Evolutionary conservation across 2,797 vertebrate species (phyloP).

Genomic region (Clarias laeviceps): DNA sequence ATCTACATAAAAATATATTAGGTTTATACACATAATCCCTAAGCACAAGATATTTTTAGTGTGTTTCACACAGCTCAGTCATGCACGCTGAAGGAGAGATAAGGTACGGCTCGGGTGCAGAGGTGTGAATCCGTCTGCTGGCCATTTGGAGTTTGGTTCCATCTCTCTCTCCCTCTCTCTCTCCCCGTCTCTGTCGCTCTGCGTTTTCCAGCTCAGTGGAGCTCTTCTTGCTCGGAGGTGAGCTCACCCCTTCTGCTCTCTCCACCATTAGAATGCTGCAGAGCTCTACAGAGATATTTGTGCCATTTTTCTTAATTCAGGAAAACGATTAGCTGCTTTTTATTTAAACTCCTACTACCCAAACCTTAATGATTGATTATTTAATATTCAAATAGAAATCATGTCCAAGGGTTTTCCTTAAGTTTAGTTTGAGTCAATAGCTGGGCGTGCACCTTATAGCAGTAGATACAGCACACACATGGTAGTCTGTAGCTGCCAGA

Average conservation of each 20-base stretch:
- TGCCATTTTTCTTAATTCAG: background rate
- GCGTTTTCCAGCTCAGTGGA: constrained; percentile 39
- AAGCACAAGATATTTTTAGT: constrained; percentile 37
- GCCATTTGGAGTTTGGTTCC: background rate
- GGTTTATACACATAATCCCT: constrained; percentile 50
- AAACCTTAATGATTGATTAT: background rate
- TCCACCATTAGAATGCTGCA: constrained; percentile 24
- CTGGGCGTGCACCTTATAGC: no score
- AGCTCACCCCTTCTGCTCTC: background rate
- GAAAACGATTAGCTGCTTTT: constrained; percentile 1
- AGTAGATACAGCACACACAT: background rate
- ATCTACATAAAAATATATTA: constrained; percentile 39
- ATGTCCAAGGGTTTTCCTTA: background rate
- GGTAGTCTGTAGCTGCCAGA: background rate
- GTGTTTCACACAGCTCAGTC: background rate
- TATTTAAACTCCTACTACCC: background rate
- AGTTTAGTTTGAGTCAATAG: background rate
- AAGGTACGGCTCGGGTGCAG: background rate
- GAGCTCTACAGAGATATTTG: constrained; percentile 18
- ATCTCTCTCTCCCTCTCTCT: background rate
- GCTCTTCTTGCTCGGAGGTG: constrained; percentile 3
- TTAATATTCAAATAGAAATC: background rate
- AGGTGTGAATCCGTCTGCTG: background rate
- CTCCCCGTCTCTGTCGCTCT: background rate
- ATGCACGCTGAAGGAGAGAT: background rate